Evolutionary conservation across 2,888 invertebrate species (phyloP).

Genomic region (Ypsolopha sequella): DNA sequence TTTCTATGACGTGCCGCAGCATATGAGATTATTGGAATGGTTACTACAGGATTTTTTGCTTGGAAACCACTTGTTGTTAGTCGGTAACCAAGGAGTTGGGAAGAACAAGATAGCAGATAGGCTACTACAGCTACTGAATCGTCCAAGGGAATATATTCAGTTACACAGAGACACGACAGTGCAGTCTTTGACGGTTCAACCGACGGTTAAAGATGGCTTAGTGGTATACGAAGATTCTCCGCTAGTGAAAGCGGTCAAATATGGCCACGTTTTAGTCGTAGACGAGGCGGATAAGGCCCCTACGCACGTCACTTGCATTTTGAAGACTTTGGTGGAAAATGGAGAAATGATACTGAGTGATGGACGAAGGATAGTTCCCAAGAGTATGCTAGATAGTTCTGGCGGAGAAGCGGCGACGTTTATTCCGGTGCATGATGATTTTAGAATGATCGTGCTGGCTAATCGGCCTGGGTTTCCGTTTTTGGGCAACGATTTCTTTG

Average conservation of each 20-base stretch:
- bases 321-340: slow-evolving; percentile 95
- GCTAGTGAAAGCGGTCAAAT: slow-evolving; percentile 89
- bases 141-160: slow-evolving; percentile 96
- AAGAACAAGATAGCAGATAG: slow-evolving; percentile 97
- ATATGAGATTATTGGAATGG: slow-evolving; percentile 86
- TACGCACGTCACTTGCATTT: slow-evolving; percentile 95
- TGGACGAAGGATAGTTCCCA: slow-evolving; percentile 87
- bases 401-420: slow-evolving; percentile 55
- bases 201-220: slow-evolving; percentile 89
- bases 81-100: slow-evolving; percentile 98
- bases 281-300: slow-evolving; percentile 99
- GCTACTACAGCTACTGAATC: slow-evolving; percentile 86
- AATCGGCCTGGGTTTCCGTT: slow-evolving; percentile 98
- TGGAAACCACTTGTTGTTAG: slow-evolving; percentile 91
- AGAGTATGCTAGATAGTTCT: slow-evolving; percentile 48
- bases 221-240: slow-evolving; percentile 96
- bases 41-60: slow-evolving; percentile 90
- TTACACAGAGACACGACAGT: slow-evolving; percentile 96
- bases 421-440: slow-evolving; percentile 91
- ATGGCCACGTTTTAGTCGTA: slow-evolving; percentile 91
- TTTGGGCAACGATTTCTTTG: slow-evolving; percentile 96
- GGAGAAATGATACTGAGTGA: slow-evolving; percentile 97
- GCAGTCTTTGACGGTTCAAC: slow-evolving; percentile 92
- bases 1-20: slow-evolving; percentile 96
- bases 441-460: slow-evolving; percentile 93